A percentile compares a stretch with the other conserved stretches of the same genome.
Conservation (phyloP, 2,797 vertebrate species). For the Jordanella pulchra region DNA sequence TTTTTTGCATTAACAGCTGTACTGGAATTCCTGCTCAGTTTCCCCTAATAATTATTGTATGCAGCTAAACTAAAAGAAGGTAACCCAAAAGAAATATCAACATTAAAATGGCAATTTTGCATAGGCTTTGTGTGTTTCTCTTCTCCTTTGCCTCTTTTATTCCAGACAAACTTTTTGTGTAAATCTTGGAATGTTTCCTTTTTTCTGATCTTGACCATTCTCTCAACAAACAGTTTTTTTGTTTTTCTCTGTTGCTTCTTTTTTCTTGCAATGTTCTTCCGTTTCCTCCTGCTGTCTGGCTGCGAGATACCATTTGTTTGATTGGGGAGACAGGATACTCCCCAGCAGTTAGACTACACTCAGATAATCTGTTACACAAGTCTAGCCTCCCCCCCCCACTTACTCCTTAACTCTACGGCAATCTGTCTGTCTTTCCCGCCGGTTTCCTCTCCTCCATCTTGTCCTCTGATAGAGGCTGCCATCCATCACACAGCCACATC, state of each 20-base stretch:
- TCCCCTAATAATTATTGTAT: slow-evolving; percentile 72
- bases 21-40: slow-evolving; percentile 64
- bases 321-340: slow-evolving; percentile 68
- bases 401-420: slow-evolving; percentile 35
- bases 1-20: slow-evolving; percentile 74
- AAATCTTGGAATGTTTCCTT: slow-evolving; percentile 38
- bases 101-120: slow-evolving; percentile 61
- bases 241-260: background rate
- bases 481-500: slow-evolving; percentile 78
- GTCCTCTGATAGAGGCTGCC: slow-evolving; percentile 57
- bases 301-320: slow-evolving; percentile 72
- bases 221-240: slow-evolving; percentile 37
- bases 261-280: slow-evolving; percentile 37
- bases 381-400: slow-evolving; percentile 22
- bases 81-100: slow-evolving; percentile 67
- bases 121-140: slow-evolving; percentile 50
- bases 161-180: slow-evolving; percentile 17
- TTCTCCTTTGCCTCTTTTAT: slow-evolving; percentile 38
- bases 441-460: slow-evolving; percentile 46
- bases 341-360: slow-evolving; percentile 68
- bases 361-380: slow-evolving; percentile 74
- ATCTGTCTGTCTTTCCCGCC: slow-evolving; percentile 37
- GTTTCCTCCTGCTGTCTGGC: slow-evolving; percentile 51
- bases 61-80: slow-evolving; percentile 58
- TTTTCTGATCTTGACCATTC: slow-evolving; percentile 15